Evolutionary conservation across 1,140 invertebrate genomes (phyloP), one percentile per base, ranked within the genome.

Genomic region (Coelopa frigida): DNA sequence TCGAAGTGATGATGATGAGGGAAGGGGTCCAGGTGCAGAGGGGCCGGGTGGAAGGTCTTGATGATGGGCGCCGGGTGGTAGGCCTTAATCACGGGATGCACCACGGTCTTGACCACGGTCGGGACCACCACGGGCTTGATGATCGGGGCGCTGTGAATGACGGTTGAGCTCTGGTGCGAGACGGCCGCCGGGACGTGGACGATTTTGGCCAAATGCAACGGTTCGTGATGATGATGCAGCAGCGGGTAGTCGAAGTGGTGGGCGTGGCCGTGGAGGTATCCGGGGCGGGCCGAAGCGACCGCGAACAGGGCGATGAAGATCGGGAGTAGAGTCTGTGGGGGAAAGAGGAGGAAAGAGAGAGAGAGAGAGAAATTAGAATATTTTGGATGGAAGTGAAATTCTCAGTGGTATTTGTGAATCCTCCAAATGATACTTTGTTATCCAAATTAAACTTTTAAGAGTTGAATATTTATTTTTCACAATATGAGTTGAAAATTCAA

Each of bases 161-260:
- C 56, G 14, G 65, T 66, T n/a, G 62, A 72, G 26, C 73, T 73
- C 46, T 74, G 73, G 52, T 76, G 75, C 26, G 73, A 75, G 2
- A 76, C 63, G 22, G 66, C 68, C 1, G 72, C 66, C 3, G 68
- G 67, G 29, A 70, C 52, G 21, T 72, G 59, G 12, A 61, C 54
- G 7, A 58, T 55, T 27, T 64, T 58, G 37, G 61, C 58, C 36
- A 61, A 53, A 49, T 66, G 63, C 31, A 66, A 41, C 0, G 63
- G 63, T 21, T 66, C 63, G 22, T 61, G 54, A 38, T 65, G 57
- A 18, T 61, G 58, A 35, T 58, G 57, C 15, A 53, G 46, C 3
- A 61, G 37, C 1, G 61, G 55, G 24, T 61, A 61, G 35, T 66
- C 62, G 41, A 63, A 56, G 43, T 58, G 61, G 8, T 66, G 63